A percentile compares a stretch with the other conserved stretches of the same genome.
Evolutionary conservation across 2,113 vertebrate species (phyloP).

Genomic region (Columbina picui): DNA sequence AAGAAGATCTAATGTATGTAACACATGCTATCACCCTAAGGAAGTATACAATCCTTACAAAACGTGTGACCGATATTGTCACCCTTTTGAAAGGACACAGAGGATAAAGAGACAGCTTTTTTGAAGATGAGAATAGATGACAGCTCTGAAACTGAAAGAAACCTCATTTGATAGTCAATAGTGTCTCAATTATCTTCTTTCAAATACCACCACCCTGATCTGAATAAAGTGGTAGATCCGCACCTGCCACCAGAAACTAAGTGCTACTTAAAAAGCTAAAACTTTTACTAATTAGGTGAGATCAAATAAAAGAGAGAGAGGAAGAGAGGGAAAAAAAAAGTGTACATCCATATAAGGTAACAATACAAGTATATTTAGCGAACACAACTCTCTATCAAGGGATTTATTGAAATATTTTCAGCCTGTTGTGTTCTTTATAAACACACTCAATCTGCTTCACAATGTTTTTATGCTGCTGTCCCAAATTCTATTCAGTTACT

Average conservation of each 20-base stretch:
- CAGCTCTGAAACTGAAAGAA: neutral
- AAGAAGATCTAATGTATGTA: neutral
- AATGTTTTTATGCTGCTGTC: neutral
- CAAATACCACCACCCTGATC: neutral
- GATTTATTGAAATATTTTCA: neutral
- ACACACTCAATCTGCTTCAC: neutral
- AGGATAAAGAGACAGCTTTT: neutral
- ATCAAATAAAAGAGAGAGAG: neutral
- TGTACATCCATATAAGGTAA: neutral
- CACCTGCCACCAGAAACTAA: neutral
- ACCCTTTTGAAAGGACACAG: neutral
- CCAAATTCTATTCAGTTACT: neutral
- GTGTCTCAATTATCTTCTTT: neutral
- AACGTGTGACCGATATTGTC: neutral
- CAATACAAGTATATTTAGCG: neutral
- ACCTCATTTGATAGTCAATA: neutral
- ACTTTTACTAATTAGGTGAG: neutral
- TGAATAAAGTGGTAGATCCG: neutral
- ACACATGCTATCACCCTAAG: neutral
- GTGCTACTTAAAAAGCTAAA: neutral
- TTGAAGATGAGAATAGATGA: neutral
- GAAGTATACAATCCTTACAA: neutral
- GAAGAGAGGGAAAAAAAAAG: fast-evolving
- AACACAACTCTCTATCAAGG: neutral
- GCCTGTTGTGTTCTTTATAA: neutral